These are phyloP conservation scores for Pangasianodon gigas DNA, from an alignment of 2,113 vertebrate genomes.

Conservation along the genomic window DNA sequence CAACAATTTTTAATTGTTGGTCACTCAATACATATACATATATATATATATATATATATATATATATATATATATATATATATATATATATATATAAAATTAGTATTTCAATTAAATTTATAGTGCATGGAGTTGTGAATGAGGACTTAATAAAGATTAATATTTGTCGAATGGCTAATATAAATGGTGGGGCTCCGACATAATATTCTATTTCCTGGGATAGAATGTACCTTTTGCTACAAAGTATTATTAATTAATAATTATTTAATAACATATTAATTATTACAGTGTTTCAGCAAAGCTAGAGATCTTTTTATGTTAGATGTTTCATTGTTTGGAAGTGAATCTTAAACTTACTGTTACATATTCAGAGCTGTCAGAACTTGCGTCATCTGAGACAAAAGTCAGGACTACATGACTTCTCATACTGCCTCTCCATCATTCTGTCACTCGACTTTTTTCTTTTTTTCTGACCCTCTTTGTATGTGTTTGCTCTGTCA, in stretches of 20 bases:
- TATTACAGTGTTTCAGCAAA: neutral
- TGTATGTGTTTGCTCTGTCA: conserved; percentile 6
- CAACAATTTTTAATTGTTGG: no score
- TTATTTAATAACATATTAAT: neutral
- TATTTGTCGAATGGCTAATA: no score
- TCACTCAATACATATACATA: no score
- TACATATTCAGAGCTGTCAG: conserved; percentile 16
- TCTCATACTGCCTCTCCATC: conserved; percentile 2
- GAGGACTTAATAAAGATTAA: no score
- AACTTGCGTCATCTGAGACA: neutral
- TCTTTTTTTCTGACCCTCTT: neutral
- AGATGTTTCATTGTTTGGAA: neutral
- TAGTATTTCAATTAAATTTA: no score
- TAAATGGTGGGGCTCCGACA: neutral
- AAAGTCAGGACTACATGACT: neutral
- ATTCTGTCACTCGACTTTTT: conserved; percentile 12
- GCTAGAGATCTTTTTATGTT: neutral
- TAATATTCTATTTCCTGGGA: neutral
- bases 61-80: no score
- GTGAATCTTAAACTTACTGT: neutral
- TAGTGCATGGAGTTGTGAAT: no score
- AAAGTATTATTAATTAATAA: neutral
- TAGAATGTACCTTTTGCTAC: neutral
- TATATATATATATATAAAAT: no score
- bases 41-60: no score